Percentiles rank a stretch among this genome's conserved stretches.
Conservation (phyloP, 2,113 vertebrate species). For the Tragelaphus scriptus region DNA sequence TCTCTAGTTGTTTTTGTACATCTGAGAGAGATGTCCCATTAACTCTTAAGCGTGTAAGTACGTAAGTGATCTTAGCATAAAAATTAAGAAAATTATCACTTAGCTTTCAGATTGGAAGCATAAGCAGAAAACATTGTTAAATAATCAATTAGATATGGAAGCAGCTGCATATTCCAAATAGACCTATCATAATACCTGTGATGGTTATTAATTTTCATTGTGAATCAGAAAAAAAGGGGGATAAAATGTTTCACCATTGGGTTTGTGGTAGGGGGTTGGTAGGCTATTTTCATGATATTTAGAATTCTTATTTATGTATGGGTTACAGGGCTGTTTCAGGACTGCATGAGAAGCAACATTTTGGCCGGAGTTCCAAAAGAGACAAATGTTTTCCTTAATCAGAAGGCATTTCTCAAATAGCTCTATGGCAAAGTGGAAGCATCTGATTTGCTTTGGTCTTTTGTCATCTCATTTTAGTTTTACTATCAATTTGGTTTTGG, state of each 20-base stretch:
- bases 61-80: neutral
- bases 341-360: neutral
- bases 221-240: neutral
- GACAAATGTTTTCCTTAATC: neutral
- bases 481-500: neutral
- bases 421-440: neutral
- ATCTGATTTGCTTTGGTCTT: neutral
- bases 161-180: neutral
- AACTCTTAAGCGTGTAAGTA: neutral
- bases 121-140: neutral
- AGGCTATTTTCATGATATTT: neutral
- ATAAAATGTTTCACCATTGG: neutral
- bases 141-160: neutral
- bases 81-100: slow-evolving; percentile 17
- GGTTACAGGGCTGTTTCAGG: neutral
- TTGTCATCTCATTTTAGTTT: neutral
- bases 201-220: neutral
- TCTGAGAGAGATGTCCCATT: neutral
- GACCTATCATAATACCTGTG: neutral
- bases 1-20: neutral
- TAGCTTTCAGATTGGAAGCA: neutral
- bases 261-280: neutral
- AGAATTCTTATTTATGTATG: neutral
- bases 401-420: neutral
- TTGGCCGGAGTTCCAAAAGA: neutral